Evolutionary conservation across 2,797 vertebrate genomes (phyloP).

Genomic region (Diplodus puntazzo): DNA sequence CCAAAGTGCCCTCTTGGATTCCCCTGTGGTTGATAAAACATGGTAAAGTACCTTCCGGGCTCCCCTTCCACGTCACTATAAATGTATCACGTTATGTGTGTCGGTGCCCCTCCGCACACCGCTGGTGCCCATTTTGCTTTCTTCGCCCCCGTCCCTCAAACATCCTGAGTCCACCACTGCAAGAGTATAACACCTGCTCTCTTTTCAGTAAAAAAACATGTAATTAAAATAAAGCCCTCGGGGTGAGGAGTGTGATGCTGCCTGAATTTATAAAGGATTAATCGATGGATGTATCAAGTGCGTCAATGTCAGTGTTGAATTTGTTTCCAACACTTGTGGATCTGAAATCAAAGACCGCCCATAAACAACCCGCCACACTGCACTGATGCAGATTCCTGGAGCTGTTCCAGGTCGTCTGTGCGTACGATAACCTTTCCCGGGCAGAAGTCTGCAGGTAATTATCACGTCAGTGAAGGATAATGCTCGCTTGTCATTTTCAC

Average conservation of each 20-base stretch:
- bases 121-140: no score
- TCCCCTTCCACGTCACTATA: no score
- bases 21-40: no score
- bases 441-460: conserved; percentile 62
- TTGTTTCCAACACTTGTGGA: conserved; percentile 24
- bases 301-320: conserved; percentile 12
- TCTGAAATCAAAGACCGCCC: conserved; percentile 24
- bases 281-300: conserved; percentile 22
- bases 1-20: no score
- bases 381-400: conserved; percentile 52
- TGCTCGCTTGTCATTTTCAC: conserved; percentile 67
- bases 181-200: conserved; percentile 21
- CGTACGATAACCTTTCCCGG: conserved; percentile 72
- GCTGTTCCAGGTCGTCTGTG: conserved; percentile 30
- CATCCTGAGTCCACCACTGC: no score
- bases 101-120: no score
- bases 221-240: conserved; percentile 18
- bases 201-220: conserved; percentile 29
- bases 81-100: no score
- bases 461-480: conserved; percentile 70
- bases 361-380: conserved; percentile 19
- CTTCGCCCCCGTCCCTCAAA: no score
- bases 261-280: conserved; percentile 15
- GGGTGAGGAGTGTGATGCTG: conserved; percentile 3
- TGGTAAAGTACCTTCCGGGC: no score